Evolutionary conservation across 2,888 invertebrate genomes (phyloP).

Genomic region (Dioctria rufipes): DNA sequence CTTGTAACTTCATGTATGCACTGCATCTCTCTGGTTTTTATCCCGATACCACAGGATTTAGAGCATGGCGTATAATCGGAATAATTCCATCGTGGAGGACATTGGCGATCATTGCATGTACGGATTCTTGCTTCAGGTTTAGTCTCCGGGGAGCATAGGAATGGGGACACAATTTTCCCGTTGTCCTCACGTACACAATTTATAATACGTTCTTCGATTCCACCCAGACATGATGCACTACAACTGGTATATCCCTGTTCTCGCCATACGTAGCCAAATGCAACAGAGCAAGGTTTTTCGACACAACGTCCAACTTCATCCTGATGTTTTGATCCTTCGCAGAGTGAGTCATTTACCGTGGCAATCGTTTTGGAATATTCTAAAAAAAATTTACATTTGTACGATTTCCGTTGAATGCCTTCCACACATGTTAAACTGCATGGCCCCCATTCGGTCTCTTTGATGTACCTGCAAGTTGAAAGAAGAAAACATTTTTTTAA

Average conservation of each 20-base stretch:
- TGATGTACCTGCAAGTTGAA: constrained; percentile 81
- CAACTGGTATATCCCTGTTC: constrained; percentile 93
- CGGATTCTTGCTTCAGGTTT: constrained; percentile 91
- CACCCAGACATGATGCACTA: constrained; percentile 94
- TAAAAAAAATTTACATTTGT: constrained; percentile 94
- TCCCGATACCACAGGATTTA: constrained; percentile 94
- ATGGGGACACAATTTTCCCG: constrained; percentile 88
- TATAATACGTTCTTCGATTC: constrained; percentile 88
- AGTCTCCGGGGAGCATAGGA: constrained; percentile 87
- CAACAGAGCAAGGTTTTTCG: constrained; percentile 83
- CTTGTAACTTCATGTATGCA: constrained; percentile 80
- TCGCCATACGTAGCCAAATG: constrained; percentile 83
- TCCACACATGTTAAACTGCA: constrained; percentile 95
- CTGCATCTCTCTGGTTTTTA: constrained; percentile 86
- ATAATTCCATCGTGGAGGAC: constrained; percentile 95
- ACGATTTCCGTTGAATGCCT: constrained; percentile 86
- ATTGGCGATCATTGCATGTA: constrained; percentile 95
- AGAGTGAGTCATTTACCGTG: constrained; percentile 89
- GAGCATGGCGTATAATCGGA: constrained; percentile 92
- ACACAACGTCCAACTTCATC: constrained; percentile 87
- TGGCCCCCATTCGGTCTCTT: constrained; percentile 89
- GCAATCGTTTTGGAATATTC: constrained; percentile 92
- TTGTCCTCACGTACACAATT: constrained; percentile 91
- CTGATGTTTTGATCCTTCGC: constrained; percentile 87
- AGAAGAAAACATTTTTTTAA: background rate